phyloP scores from a whole-genome alignment of 2,113 vertebrate genomes.

The Merops nubicus region DNA sequence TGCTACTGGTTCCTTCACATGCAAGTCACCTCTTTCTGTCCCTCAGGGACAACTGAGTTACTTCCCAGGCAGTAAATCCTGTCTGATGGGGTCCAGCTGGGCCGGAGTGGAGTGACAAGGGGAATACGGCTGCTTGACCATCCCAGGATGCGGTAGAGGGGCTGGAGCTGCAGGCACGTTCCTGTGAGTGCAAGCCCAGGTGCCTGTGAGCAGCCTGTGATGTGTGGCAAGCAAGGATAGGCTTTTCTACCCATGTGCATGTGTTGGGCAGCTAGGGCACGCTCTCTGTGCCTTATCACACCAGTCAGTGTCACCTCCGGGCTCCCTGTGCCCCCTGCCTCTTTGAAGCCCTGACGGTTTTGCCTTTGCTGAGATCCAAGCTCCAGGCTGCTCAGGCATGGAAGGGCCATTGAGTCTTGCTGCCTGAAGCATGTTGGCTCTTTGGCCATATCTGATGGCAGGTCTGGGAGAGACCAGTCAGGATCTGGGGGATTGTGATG shows the following conservation, averaged over 20 bases:
- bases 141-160: background rate
- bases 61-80: background rate
- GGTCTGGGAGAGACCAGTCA: background rate
- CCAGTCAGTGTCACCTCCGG: background rate
- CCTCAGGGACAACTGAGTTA: background rate
- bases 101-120: background rate
- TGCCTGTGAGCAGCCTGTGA: background rate
- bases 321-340: background rate
- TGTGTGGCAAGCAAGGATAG: fast-evolving
- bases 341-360: background rate
- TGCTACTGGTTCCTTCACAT: background rate
- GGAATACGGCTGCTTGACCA: fast-evolving
- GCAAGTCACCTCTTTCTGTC: background rate
- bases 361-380: background rate
- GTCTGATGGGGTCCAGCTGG: background rate
- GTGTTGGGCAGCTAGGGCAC: background rate
- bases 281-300: background rate
- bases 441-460: background rate
- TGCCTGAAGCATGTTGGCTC: background rate
- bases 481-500: background rate
- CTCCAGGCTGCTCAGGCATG: background rate
- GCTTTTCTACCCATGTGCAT: background rate
- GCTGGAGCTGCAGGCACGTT: background rate
- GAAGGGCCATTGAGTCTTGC: background rate
- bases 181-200: fast-evolving